These are phyloP conservation scores for Glaucidium brasilianum DNA, from an alignment of 2,113 vertebrate genomes.

Conservation along the genomic window DNA sequence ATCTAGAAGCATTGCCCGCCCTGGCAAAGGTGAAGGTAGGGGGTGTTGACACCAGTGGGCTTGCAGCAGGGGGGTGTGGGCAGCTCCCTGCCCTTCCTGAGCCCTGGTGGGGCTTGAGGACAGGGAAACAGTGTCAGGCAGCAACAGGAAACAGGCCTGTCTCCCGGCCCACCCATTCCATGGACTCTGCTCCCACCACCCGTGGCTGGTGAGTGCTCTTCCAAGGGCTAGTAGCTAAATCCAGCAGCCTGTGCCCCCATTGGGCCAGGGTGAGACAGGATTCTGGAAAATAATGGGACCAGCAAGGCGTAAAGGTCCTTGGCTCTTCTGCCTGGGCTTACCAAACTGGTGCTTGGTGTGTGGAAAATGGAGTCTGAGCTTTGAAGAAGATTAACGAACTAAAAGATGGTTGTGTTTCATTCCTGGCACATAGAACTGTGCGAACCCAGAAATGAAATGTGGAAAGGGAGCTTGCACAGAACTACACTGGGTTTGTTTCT, in stretches of 20 bases:
- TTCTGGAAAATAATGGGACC: background rate
- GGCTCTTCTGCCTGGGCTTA: background rate
- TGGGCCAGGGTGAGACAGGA: fast-evolving
- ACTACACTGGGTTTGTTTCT: fast-evolving
- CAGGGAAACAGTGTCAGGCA: background rate
- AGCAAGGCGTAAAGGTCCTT: fast-evolving
- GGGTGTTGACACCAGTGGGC: background rate
- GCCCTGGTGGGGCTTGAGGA: too few species aligned
- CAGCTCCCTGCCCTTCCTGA: background rate
- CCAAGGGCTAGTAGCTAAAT: fast-evolving
- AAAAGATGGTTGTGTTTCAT: fast-evolving
- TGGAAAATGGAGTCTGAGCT: background rate
- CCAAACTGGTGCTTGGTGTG: fast-evolving
- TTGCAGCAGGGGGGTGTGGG: background rate
- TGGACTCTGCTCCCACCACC: too few species aligned
- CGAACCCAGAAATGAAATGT: background rate
- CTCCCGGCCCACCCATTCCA: too few species aligned
- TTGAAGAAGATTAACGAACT: fast-evolving
- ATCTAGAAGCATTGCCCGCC: too few species aligned
- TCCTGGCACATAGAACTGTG: background rate
- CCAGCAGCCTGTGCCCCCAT: too few species aligned
- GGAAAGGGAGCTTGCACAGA: background rate
- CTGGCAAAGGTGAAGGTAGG: too few species aligned
- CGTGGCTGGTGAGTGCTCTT: too few species aligned
- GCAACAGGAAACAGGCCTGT: background rate